Percentiles rank a stretch among this genome's conserved stretches.
Conservation (phyloP, 2,888 invertebrate genomes). For the Chironomus riparius region DNA sequence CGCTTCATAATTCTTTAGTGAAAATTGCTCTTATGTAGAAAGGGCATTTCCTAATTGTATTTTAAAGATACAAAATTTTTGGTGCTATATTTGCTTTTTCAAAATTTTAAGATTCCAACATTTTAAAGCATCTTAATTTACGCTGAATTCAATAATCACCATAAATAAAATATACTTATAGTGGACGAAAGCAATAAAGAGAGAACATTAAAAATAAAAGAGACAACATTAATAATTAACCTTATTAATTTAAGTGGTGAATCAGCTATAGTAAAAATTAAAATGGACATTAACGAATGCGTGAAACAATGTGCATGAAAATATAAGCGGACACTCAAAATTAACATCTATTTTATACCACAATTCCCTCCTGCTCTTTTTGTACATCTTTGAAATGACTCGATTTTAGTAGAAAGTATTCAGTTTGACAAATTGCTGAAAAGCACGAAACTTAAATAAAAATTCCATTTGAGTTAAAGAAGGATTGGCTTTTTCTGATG, state of each 20-base stretch:
- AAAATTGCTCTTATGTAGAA: not conserved
- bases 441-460: not conserved
- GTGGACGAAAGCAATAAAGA: not conserved
- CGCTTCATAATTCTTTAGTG: not conserved
- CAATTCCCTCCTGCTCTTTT: not conserved
- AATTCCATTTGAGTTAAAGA: not conserved
- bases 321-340: not conserved
- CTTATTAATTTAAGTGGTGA: conserved; percentile 24
- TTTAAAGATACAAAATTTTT: too few relatives aligned
- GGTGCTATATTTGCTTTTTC: too few relatives aligned
- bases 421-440: not conserved
- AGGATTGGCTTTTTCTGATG: not conserved
- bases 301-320: not conserved
- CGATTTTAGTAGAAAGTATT: not conserved
- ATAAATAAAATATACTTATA: too few relatives aligned
- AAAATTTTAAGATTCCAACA: too few relatives aligned
- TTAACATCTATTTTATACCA: conserved; percentile 18
- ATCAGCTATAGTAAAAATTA: not conserved
- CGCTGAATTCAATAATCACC: too few relatives aligned
- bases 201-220: too few relatives aligned
- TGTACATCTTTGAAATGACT: not conserved
- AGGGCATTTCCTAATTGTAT: too few relatives aligned
- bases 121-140: too few relatives aligned
- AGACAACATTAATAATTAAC: conserved; percentile 7
- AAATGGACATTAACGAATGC: not conserved